Conservation (phyloP, 2,888 invertebrate species). For the Vanessa cardui region DNA sequence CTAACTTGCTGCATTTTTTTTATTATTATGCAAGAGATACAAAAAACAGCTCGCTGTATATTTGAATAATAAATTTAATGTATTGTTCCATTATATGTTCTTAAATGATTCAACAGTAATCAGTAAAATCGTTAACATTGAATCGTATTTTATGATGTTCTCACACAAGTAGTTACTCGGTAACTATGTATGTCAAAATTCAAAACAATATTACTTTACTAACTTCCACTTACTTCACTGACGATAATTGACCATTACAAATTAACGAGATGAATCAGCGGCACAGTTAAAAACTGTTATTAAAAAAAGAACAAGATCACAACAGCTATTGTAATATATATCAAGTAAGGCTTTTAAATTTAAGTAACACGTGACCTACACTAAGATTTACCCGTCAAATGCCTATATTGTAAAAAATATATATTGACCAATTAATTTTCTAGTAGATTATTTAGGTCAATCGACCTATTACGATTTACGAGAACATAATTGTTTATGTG, state of each 20-base stretch:
- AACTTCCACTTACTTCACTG: slow-evolving; percentile 26
- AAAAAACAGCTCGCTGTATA: too few species aligned
- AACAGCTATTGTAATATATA: not conserved
- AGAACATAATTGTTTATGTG: too few species aligned
- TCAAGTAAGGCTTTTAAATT: not conserved
- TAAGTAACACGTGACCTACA: not conserved
- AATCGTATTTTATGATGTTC: not conserved
- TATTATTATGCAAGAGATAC: too few species aligned
- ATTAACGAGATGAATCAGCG: slow-evolving; percentile 31
- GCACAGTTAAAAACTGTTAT: slow-evolving; percentile 21
- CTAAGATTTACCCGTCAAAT: too few species aligned
- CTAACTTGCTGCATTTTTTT: too few species aligned
- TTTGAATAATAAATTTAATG: too few species aligned
- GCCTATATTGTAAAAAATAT: too few species aligned
- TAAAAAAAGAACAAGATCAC: not conserved
- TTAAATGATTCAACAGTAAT: too few species aligned
- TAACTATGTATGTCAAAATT: slow-evolving; percentile 15
- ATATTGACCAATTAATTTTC: too few species aligned
- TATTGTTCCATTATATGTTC: too few species aligned
- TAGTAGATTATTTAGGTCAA: too few species aligned
- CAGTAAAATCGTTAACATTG: not conserved
- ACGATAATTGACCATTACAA: slow-evolving; percentile 38
- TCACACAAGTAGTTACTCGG: not conserved
- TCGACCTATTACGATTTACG: too few species aligned
- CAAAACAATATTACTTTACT: slow-evolving; percentile 15